Percentiles rank a stretch among this genome's conserved stretches.
These are phyloP conservation scores for Drosophila niveifrons DNA, from an alignment of 2,888 invertebrate genomes.

Conservation along the genomic window DNA sequence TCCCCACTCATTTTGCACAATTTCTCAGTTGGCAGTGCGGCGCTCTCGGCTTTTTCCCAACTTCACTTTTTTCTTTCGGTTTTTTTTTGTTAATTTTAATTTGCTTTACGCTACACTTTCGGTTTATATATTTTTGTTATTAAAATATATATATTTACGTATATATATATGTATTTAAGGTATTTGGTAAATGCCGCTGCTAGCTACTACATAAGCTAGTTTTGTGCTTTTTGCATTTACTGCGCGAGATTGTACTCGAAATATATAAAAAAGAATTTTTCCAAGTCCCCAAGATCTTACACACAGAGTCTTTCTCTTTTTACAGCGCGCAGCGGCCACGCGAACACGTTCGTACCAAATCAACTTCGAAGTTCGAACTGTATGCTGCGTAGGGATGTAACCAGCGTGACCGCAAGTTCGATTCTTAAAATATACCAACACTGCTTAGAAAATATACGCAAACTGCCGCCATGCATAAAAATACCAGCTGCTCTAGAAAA, in stretches of 20 bases:
- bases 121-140: constrained; percentile 25
- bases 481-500: neutral
- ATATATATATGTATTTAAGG: constrained; percentile 9
- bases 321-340: constrained; percentile 69
- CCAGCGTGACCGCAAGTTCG: neutral
- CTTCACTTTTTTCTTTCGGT: constrained; percentile 49
- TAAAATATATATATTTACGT: constrained; percentile 16
- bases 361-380: constrained; percentile 65
- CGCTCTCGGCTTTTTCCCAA: constrained; percentile 64
- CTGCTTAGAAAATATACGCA: neutral
- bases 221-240: constrained; percentile 31
- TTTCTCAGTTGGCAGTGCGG: constrained; percentile 70
- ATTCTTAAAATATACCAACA: neutral
- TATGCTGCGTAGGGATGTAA: constrained; percentile 53
- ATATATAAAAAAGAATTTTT: constrained; percentile 38
- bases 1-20: constrained; percentile 83
- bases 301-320: constrained; percentile 73
- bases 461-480: neutral
- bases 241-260: constrained; percentile 46
- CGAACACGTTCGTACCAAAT: constrained; percentile 65
- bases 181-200: constrained; percentile 16
- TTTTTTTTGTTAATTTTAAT: constrained; percentile 1
- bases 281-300: constrained; percentile 69
- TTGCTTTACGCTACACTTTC: constrained; percentile 36
- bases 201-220: constrained; percentile 34